Base-by-base conservation (phyloP, 2,888 invertebrate species). In the Dynastes grantii region DNA sequence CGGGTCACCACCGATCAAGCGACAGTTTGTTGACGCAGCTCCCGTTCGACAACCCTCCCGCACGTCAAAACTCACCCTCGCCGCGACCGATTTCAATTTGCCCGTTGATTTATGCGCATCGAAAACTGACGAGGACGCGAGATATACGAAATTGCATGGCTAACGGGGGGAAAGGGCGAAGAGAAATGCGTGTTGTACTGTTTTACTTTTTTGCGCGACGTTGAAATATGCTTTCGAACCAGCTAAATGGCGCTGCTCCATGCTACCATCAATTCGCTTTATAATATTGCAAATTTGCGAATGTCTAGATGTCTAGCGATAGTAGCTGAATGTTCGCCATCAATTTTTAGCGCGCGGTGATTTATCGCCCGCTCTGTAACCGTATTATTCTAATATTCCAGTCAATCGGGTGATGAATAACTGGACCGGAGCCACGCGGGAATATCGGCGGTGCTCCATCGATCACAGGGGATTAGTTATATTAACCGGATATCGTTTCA, bases 301-400 rank as follows among this genome's bases (percentile, higher is more conserved):
- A 73, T 61, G 61, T 73, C 58, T 11, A 9, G 71, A 37, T 27
- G 29, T 55, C 40, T 37, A 29, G 16, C 65, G 40, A 16, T 37
- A 32, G 65, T 16, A 40, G 6, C 16, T 16, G 16, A 29, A 53
- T 70, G 53, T 70, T 53, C 55, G 55, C 71, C 9, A 45, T 11
- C 58, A 27, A 16, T 73, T 61, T 73, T 61, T 73, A 73, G 40
- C 11, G 13, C n/a, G 53, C 5, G 73, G 13, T 73, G 61, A 73
- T 73, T 73, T 73, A 73, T 73, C 45, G 45, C 40, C 4, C 22
- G 58, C 45, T 16, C 58, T 27, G 58, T 16, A 53, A 73, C 61
- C 58, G 58, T 73, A 73, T 73, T 73, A 73, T 73, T 73, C 58
- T 73, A 73, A 73, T 73, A 73, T 73, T 58, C 73, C 40, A 58